Evolutionary conservation across 2,113 vertebrate genomes (phyloP).

Genomic region (Salvelinus fontinalis): DNA sequence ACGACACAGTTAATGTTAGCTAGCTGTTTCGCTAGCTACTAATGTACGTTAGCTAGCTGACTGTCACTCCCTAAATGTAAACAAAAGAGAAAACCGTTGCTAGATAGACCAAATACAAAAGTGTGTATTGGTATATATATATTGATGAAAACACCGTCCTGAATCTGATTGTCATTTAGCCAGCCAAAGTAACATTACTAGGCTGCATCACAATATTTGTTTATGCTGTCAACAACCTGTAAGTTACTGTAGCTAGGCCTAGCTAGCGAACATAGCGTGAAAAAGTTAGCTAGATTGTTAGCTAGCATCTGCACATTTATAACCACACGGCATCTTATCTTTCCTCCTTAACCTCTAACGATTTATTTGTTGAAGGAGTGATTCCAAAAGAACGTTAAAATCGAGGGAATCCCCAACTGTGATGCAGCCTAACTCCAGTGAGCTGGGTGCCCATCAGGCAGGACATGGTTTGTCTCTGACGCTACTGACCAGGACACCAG

Average conservation of each 20-base stretch:
- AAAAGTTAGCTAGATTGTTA: neutral
- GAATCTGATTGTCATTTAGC: neutral
- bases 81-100: no score
- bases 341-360: no score
- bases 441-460: slow-evolving; percentile 59
- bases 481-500: slow-evolving; percentile 56
- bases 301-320: neutral
- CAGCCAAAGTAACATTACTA: no score
- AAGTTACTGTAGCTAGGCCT: no score
- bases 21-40: no score
- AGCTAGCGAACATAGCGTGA: no score
- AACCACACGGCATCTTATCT: neutral
- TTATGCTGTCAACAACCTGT: neutral
- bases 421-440: slow-evolving; percentile 81
- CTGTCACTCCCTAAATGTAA: no score
- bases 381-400: slow-evolving; percentile 67
- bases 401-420: slow-evolving; percentile 57
- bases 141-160: neutral
- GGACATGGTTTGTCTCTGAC: slow-evolving; percentile 65
- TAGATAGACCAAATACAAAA: neutral
- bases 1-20: no score
- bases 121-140: neutral
- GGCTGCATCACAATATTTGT: no score
- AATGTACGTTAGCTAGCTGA: no score
- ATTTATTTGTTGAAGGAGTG: slow-evolving; percentile 43